Base-by-base conservation (phyloP, 2,888 invertebrate genomes). In the Drosophila cracens region DNA sequence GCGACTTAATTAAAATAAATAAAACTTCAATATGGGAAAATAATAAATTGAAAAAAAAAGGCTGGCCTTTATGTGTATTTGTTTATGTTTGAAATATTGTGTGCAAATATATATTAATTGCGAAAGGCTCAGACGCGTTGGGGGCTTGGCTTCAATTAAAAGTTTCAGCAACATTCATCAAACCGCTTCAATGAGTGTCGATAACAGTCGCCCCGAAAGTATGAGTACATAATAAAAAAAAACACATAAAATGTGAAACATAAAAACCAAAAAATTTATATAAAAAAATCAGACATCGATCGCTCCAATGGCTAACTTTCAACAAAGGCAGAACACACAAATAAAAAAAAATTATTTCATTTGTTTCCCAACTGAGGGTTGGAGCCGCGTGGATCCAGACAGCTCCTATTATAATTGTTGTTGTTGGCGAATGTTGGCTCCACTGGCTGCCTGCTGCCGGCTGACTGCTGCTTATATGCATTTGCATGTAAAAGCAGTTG, bases 401-500 rank as follows among this genome's bases (percentile, higher is more conserved):
- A 56, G 70, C 54, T 56, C 64, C 72, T 63, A 62, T 65, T 64
- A 58, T 65, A 66, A 59, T 61, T 60, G 66, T 65, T 71, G 66
- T 64, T 53, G 58, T 72, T 69, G 66, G 34, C 61, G 73, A 33
- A 62, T 53, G 54, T 43, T 52, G 21, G 48, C 60, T 46, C 29
- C 43, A 52, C 48, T 61, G 58, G 33, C 63, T 62, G 34, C 49
- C n/a, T 27, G 58, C 52, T 34, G 52, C n/a, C 78, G 62, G 34
- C 49, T 27, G 53, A 53, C 73, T 60, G 66, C 74, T 87, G 82
- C 82, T 87, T 83, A 83, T 87, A 74, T 87, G 71, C 80, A 87
- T 87, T 87, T 86, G 86, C 87, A 87, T 87, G 84, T 74, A 62
- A 82, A 86, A 86, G 81, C 81, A 84, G 84, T 83, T 85, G 49